Base-by-base conservation (phyloP, 2,797 vertebrate species). In the Sandelia bainsii region DNA sequence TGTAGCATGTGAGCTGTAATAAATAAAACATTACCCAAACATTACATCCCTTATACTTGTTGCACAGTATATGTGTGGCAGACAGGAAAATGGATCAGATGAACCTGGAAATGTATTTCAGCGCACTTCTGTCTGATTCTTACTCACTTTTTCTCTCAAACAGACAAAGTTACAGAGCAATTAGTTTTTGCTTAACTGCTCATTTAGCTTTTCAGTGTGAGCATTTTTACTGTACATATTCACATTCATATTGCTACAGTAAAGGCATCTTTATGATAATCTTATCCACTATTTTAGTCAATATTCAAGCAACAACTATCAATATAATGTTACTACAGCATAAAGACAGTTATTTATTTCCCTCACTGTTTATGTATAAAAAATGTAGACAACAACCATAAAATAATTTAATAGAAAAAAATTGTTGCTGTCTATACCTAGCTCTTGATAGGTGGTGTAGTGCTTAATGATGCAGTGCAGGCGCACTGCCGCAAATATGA, bases 401-500 rank as follows among this genome's bases (percentile, higher is more conserved):
- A 27, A 44, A 40, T 19, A 70, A 44, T 66, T 34, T 27, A 78
- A 56, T 8, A 44, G 19, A 58, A 32, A 49, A 66, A 50, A 58
- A 13, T 0, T 5, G 27, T 17, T 59, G 23, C n/a, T 59, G 42
- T 66, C 56, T 65, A 45, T 56, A 22, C 77, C 22, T 48, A 8
- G 11, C 29, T 10, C 44, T 65, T 70, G 59, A 71, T 42, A 56
- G 56, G 57, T 79, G 75, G 11, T 34, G 69, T 9, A 6, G 39
- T 51, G 52, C 40, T 58, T 61, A 69, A 60, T 25, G 70, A 69
- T 62, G 51, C 62, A 39, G 22, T n/a, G 48, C 34, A 50, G 56
- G 25, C 60, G 54, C 37, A 45, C 29, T 7, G 29, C 29, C 29
- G 29, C 62, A 63, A 23, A 79, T n/a, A 63, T 12, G 53, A 45